Evolutionary conservation across 2,113 vertebrate species (phyloP).

Genomic region (Thomomys bottae): DNA sequence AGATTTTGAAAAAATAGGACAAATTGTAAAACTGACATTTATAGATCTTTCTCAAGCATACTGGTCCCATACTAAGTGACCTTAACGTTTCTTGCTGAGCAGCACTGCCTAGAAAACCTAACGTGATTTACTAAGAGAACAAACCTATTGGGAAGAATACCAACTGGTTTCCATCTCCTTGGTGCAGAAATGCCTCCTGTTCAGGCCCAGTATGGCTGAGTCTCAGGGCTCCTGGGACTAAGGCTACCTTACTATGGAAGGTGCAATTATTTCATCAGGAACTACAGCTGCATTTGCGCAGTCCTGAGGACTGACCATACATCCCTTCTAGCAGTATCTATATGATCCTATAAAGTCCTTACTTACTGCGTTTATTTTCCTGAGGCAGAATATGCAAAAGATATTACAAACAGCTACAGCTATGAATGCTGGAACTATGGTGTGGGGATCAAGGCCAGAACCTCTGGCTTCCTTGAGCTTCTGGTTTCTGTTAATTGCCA

Average conservation of each 20-base stretch:
- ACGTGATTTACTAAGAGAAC: constrained; percentile 71
- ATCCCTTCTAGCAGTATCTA: background rate
- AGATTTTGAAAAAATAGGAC: constrained; percentile 50
- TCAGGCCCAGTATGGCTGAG: constrained; percentile 66
- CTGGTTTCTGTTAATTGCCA: background rate
- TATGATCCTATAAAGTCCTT: background rate
- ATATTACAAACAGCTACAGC: background rate
- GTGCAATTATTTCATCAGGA: constrained; percentile 85
- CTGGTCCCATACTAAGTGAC: background rate
- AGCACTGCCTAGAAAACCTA: constrained; percentile 7
- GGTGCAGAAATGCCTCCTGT: constrained; percentile 65
- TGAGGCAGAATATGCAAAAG: background rate
- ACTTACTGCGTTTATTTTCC: background rate
- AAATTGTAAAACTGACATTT: constrained; percentile 31
- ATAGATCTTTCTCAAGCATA: background rate
- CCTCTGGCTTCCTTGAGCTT: background rate
- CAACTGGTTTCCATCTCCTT: constrained; percentile 52
- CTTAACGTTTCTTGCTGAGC: background rate
- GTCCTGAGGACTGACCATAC: background rate
- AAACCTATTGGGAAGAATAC: constrained; percentile 56
- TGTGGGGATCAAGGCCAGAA: background rate
- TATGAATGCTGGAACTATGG: background rate
- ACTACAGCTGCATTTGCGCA: background rate
- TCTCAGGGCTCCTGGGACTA: constrained; percentile 49
- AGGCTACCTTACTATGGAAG: constrained; percentile 68